Evolutionary conservation across 2,113 vertebrate genomes (phyloP), one percentile per base, ranked within the genome.

Genomic region (Hymenochirus boettgeri): DNA sequence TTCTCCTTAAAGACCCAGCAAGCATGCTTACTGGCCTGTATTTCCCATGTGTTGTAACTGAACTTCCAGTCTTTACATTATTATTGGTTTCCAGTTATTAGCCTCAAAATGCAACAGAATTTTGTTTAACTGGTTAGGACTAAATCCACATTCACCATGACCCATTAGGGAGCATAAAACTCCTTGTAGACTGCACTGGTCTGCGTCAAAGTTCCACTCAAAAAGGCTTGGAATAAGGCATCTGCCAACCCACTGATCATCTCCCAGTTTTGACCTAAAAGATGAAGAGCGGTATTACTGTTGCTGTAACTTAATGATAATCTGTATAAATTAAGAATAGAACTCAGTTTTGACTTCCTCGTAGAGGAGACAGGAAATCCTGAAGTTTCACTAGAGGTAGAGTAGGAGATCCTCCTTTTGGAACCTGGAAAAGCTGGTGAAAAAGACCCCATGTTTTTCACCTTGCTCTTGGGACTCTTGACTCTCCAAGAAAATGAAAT

Each of bases 341-440:
- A 81, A 70, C 91, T 89, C 86, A 91, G 75, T 92, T 89, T 0
- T 79, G 86, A 69, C 92, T 94, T 57, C 91, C 91, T 75, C 91
- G 82, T 54, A 95, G 75, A 10, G 88, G 90, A 61, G 94, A 63
- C 62, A 93, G 89, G 75, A 91, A 87, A 73, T 93, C 88, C 48
- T 88, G 87, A 23, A 94, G 76, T 57, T 74, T 85, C 51, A 95
- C 72, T 2, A 84, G 87, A 26, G 91, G 89, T 24, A 87, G 73
- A 0, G 86, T 85, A 5, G 88, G 86, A 26, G 78, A 54, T 11
- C 67, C 76, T 10, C 71, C 80, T 0, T 81, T 84, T 76, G 89
- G 88, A 70, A 71, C 69, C 2, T 69, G 77, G 21, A 90, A 75
- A 37, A 89, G 75, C 61, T 78, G 79, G 26, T 86, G 77, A 19